These are phyloP conservation scores for Maconellicoccus hirsutus DNA, from an alignment of 1,140 invertebrate genomes.

Conservation along the genomic window DNA sequence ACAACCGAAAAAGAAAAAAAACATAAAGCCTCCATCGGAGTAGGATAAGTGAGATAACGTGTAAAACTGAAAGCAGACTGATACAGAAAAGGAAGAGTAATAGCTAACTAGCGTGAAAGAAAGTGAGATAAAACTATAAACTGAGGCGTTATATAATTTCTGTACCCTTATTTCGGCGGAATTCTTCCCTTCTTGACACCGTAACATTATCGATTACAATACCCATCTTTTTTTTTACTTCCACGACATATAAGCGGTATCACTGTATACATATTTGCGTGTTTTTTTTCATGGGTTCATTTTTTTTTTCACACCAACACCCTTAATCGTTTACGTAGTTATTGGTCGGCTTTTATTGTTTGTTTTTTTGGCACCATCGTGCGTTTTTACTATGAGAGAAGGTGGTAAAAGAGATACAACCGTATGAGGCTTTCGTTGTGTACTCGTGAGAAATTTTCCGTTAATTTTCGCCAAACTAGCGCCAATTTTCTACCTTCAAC, in stretches of 20 bases:
- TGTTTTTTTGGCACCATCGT: not conserved
- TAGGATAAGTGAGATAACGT: conserved; percentile 8
- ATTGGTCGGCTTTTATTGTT: not conserved
- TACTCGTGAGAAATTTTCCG: too few relatives aligned
- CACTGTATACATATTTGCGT: not conserved
- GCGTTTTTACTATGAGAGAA: too few relatives aligned
- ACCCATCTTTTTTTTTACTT: not conserved
- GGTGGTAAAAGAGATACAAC: too few relatives aligned
- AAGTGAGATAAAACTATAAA: conserved; percentile 10
- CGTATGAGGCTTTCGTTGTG: too few relatives aligned
- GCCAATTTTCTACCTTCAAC: too few relatives aligned
- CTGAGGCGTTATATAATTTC: not conserved
- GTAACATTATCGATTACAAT: conserved; percentile 9
- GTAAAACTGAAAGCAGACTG: conserved; percentile 7
- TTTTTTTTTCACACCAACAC: not conserved
- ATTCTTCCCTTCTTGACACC: conserved; percentile 2
- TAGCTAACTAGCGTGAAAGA: not conserved
- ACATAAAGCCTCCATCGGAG: not conserved
- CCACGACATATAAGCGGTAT: not conserved
- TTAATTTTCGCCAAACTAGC: too few relatives aligned
- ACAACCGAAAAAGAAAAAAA: not conserved
- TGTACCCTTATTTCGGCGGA: not conserved
- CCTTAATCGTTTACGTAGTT: not conserved
- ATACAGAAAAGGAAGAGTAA: not conserved
- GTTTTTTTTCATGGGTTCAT: not conserved